Conservation (phyloP, 2,113 vertebrate species). For the Rana temporaria region DNA sequence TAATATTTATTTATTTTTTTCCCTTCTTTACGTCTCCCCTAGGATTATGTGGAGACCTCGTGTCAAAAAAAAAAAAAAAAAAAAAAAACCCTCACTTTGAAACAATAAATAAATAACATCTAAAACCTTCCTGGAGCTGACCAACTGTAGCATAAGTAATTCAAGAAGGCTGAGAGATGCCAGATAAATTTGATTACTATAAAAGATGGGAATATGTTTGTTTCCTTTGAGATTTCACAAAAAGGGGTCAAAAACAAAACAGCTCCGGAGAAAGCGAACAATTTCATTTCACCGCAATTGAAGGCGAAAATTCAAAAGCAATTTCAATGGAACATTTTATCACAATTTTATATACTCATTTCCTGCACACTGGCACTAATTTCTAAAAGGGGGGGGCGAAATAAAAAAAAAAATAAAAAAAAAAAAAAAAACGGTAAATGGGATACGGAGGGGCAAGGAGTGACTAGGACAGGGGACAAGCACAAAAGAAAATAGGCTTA, state of each 20-base stretch:
- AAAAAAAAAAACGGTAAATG: too few species aligned
- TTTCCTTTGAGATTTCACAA: slow-evolving; percentile 85
- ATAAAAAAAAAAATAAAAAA: too few species aligned
- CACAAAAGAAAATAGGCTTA: slow-evolving; percentile 34
- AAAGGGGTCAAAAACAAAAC: slow-evolving; percentile 87
- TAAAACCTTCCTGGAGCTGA: slow-evolving; percentile 77
- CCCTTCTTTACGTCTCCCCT: slow-evolving; percentile 63
- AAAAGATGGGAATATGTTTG: slow-evolving; percentile 87
- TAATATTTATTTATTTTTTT: slow-evolving; percentile 58
- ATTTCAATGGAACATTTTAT: slow-evolving; percentile 74
- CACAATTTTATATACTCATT: slow-evolving; percentile 74
- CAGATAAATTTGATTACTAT: slow-evolving; percentile 93
- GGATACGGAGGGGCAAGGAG: slow-evolving; percentile 36
- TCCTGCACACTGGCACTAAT: slow-evolving; percentile 72
- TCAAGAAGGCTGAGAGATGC: slow-evolving; percentile 83
- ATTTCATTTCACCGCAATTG: slow-evolving; percentile 78
- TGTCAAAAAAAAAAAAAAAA: too few species aligned
- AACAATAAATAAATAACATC: slow-evolving; percentile 85
- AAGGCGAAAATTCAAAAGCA: slow-evolving; percentile 76
- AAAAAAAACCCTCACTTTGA: slow-evolving; percentile 82
- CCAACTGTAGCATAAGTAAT: slow-evolving; percentile 85
- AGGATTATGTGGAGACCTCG: slow-evolving; percentile 71
- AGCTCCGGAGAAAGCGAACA: slow-evolving; percentile 73
- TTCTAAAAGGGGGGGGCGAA: slow-evolving; percentile 62
- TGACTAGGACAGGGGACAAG: slow-evolving; percentile 30